Evolutionary conservation across 2,113 vertebrate genomes (phyloP).

Genomic region (Microcebus lehilahytsara): DNA sequence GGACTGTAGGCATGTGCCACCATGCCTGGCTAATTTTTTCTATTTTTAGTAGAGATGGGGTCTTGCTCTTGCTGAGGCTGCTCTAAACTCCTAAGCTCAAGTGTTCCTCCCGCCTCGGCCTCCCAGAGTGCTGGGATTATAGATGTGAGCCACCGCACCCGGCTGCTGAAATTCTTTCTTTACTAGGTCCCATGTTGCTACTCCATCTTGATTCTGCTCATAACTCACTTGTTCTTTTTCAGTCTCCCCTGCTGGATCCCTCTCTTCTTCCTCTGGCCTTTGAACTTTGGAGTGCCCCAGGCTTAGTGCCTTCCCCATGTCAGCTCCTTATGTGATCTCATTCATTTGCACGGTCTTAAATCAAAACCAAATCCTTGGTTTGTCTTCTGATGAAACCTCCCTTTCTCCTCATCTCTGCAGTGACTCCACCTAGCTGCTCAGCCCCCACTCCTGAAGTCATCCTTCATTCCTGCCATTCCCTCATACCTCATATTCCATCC

Average conservation of each 20-base stretch:
- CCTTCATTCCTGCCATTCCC: background rate
- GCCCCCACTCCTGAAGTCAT: background rate
- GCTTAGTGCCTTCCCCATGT: background rate
- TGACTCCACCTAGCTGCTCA: background rate
- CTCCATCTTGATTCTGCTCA: background rate
- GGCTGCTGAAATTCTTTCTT: too few relatives aligned
- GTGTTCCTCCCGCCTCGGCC: too few relatives aligned
- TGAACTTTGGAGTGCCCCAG: background rate
- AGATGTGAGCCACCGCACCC: too few relatives aligned
- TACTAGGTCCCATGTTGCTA: background rate
- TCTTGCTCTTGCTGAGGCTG: too few relatives aligned
- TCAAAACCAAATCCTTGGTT: background rate
- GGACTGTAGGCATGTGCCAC: too few relatives aligned
- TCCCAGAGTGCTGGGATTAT: too few relatives aligned
- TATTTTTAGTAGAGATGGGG: too few relatives aligned
- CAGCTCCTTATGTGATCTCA: background rate
- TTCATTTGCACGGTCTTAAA: background rate
- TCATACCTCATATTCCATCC: background rate
- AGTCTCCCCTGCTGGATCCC: background rate
- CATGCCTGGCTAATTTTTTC: too few relatives aligned
- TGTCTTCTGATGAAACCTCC: background rate
- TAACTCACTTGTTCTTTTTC: background rate
- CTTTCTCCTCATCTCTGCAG: background rate
- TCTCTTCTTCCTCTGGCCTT: background rate
- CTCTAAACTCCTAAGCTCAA: too few relatives aligned